A percentile compares a stretch with the other conserved stretches of the same genome.
Conservation (phyloP, 2,888 invertebrate species). For the Myopa tessellatipennis region DNA sequence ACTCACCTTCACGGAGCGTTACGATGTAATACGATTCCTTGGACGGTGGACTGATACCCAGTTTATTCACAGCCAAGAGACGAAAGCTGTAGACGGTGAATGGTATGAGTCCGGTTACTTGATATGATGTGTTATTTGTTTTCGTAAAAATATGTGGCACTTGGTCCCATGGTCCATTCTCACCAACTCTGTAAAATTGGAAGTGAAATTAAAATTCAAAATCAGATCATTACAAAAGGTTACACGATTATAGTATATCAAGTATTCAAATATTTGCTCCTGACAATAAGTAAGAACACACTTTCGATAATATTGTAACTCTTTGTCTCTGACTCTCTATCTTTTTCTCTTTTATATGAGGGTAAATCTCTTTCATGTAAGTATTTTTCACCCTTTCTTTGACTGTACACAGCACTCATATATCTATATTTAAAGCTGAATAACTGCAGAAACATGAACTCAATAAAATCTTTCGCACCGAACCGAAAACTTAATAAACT, state of each 20-base stretch:
- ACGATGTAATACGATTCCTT: slow-evolving; percentile 80
- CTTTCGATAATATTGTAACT: background rate
- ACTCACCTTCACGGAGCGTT: slow-evolving; percentile 79
- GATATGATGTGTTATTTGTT: slow-evolving; percentile 75
- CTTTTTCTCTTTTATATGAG: background rate
- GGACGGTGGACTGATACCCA: slow-evolving; percentile 77
- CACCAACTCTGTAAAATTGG: slow-evolving; percentile 72
- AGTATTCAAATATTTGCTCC: no score
- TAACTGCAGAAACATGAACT: slow-evolving; percentile 1
- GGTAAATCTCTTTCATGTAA: background rate
- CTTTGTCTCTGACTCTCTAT: background rate
- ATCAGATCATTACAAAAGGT: background rate
- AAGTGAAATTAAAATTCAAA: slow-evolving; percentile 19
- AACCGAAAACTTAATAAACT: background rate
- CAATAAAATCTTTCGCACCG: slow-evolving; percentile 2
- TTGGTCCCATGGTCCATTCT: slow-evolving; percentile 76
- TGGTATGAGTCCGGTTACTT: slow-evolving; percentile 76
- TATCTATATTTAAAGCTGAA: background rate
- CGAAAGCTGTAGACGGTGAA: slow-evolving; percentile 83
- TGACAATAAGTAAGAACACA: background rate
- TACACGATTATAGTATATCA: background rate
- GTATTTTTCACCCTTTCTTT: background rate
- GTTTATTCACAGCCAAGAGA: slow-evolving; percentile 77
- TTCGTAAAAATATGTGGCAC: slow-evolving; percentile 73
- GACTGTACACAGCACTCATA: background rate